Base-by-base conservation (phyloP, 1,140 invertebrate species). In the Drosophila eugracilis region DNA sequence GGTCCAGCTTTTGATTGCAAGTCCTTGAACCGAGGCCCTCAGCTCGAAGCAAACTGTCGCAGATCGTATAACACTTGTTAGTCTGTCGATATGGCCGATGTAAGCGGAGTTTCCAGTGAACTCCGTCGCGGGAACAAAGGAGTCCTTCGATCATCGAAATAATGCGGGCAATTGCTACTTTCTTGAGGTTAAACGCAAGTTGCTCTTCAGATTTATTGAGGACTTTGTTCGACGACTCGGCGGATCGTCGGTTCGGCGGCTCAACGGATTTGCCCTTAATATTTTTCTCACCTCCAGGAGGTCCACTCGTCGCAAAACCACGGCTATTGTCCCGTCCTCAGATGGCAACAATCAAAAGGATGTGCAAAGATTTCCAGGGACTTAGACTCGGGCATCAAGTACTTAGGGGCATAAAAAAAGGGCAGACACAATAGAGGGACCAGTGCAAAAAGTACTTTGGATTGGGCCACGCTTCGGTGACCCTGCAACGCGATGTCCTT, bases 121-220 rank as follows among this genome's bases (percentile, higher is more conserved):
- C 36, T 54, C 30, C 6, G 5, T n/a, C 9, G 7, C 19, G 9
- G 5, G 44, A 39, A 63, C 70, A 67, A 75, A 42, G 60, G 54
- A 28, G 47, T 42, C 60, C 30, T 47, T 48, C 24, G 37, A 67
- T 67, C 44, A 34, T 32, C 19, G 39, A 26, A 60, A 50, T 69
- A 53, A 88, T 89, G 86, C 86, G 86, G 88, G 86, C 86, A 90
- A 90, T 90, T 75, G 81, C 83, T 84, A 88, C 84, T 84, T 89
- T 90, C 79, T 89, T 89, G 81, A 89, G 86, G 86, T 89, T 89
- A 90, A 89, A 90, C 86, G 86, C 86, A 89, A 89, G 86, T 80
- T 88, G 73, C 73, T 72, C 81, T 85, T 67, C 36, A 85, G 54
- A 59, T 54, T 50, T 14, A 19, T 60, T 17, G 47, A 75, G 58